A percentile compares a stretch with the other conserved stretches of the same genome.
Evolutionary conservation across 1,140 invertebrate genomes (phyloP).

Genomic region (Lethrus apterus): DNA sequence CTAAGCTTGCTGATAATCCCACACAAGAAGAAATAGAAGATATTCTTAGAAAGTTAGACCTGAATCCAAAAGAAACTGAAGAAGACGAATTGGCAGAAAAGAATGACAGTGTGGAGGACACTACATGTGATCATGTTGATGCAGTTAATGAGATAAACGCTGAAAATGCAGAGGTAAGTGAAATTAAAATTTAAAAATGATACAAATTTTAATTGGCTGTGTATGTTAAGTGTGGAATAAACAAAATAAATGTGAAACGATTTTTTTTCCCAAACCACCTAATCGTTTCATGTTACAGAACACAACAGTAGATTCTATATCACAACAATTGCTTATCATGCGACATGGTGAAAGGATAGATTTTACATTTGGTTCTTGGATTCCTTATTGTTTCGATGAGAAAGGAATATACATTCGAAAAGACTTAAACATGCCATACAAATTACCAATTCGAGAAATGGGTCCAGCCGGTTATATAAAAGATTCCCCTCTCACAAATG

Average conservation of each 20-base stretch:
- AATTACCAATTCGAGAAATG: conserved; percentile 53
- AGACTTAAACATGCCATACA: conserved; percentile 84
- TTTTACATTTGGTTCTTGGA: conserved; percentile 86
- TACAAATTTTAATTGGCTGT: too few relatives aligned
- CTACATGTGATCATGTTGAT: too few relatives aligned
- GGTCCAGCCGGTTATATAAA: conserved; percentile 62
- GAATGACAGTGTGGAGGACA: too few relatives aligned
- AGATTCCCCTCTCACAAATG: conserved; percentile 81
- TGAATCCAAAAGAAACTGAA: neutral
- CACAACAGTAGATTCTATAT: neutral
- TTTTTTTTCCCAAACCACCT: too few relatives aligned
- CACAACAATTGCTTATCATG: conserved; percentile 64
- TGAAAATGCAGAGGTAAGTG: too few relatives aligned
- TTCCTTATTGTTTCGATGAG: conserved; percentile 78
- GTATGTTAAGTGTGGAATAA: too few relatives aligned
- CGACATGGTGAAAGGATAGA: conserved; percentile 85
- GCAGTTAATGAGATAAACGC: too few relatives aligned
- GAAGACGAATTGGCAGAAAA: too few relatives aligned
- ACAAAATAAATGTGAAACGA: too few relatives aligned
- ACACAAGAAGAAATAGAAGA: conserved; percentile 2
- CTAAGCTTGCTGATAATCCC: conserved; percentile 1
- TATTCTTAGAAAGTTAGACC: conserved; percentile 5
- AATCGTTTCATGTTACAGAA: too few relatives aligned
- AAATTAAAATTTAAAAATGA: too few relatives aligned
- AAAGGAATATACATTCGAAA: conserved; percentile 68